Evolutionary conservation across 2,888 invertebrate species (phyloP).

Genomic region (Lottia scabra): DNA sequence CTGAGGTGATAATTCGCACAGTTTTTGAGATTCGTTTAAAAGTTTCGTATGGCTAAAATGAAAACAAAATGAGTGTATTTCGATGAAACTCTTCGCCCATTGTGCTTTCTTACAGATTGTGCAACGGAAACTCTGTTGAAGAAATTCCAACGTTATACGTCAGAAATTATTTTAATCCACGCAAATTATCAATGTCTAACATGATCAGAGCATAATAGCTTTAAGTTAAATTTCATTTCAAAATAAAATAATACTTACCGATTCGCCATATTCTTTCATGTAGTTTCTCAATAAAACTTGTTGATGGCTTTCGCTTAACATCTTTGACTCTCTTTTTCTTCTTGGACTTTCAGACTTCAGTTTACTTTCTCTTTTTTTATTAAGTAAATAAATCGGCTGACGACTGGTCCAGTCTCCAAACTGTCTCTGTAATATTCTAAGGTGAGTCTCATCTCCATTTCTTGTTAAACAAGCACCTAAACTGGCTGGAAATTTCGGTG

Average conservation of each 20-base stretch:
- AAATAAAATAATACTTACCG: too few relatives aligned
- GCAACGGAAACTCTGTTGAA: too few relatives aligned
- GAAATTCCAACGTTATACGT: too few relatives aligned
- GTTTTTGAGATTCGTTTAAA: constrained; percentile 3
- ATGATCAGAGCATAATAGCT: too few relatives aligned
- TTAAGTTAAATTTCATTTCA: too few relatives aligned
- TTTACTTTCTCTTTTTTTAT: neutral
- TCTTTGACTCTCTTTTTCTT: neutral
- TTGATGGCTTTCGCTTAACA: neutral
- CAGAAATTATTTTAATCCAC: too few relatives aligned
- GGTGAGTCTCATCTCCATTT: constrained; percentile 20
- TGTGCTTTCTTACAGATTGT: too few relatives aligned
- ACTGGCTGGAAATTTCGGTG: constrained; percentile 39
- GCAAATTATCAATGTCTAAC: too few relatives aligned
- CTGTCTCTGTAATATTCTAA: constrained; percentile 21
- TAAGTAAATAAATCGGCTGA: neutral
- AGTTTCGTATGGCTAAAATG: too few relatives aligned
- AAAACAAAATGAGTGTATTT: too few relatives aligned
- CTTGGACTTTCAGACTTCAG: neutral
- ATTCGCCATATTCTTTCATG: too few relatives aligned
- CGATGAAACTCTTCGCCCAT: too few relatives aligned
- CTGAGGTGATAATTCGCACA: constrained; percentile 37
- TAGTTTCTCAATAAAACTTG: neutral
- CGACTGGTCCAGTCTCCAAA: constrained; percentile 10
- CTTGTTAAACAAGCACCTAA: constrained; percentile 40